Percentiles rank a stretch among this genome's conserved stretches.
Conservation (phyloP, 1,140 invertebrate genomes). For the Nasonia giraulti region DNA sequence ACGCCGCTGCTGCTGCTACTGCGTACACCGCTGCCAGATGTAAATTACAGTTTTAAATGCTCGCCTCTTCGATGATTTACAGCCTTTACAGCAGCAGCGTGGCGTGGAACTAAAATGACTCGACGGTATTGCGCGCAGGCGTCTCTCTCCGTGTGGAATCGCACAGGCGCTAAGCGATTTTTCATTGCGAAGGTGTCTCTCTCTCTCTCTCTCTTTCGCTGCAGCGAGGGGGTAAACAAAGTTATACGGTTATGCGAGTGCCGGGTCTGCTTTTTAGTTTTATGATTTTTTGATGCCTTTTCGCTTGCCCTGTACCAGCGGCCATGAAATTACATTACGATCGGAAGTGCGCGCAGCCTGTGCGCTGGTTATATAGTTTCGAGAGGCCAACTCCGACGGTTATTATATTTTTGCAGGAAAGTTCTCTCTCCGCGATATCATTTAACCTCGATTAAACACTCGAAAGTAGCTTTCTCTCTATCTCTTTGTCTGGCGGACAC, state of each 20-base stretch:
- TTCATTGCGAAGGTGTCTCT: constrained; percentile 18
- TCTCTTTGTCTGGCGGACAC: neutral
- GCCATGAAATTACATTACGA: too few relatives aligned
- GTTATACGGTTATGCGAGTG: neutral
- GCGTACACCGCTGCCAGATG: constrained; percentile 25
- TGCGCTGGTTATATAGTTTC: too few relatives aligned
- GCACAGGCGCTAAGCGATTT: constrained; percentile 30
- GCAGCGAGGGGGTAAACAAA: neutral
- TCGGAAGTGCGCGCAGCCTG: too few relatives aligned
- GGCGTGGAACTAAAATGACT: constrained; percentile 14
- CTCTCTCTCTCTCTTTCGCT: too few relatives aligned
- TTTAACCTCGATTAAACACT: neutral
- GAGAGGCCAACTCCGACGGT: too few relatives aligned
- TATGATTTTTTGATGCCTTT: too few relatives aligned
- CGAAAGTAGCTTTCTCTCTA: neutral
- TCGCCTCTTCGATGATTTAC: constrained; percentile 36
- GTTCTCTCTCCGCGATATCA: neutral
- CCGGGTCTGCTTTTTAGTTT: too few relatives aligned
- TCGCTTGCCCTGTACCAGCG: too few relatives aligned
- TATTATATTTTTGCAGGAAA: too few relatives aligned
- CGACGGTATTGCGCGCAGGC: neutral
- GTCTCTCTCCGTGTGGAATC: neutral
- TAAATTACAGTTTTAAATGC: constrained; percentile 49
- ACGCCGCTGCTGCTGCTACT: neutral
- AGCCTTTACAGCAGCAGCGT: neutral